Conservation (phyloP, 2,797 vertebrate genomes). For the Sebastes diploproa region DNA sequence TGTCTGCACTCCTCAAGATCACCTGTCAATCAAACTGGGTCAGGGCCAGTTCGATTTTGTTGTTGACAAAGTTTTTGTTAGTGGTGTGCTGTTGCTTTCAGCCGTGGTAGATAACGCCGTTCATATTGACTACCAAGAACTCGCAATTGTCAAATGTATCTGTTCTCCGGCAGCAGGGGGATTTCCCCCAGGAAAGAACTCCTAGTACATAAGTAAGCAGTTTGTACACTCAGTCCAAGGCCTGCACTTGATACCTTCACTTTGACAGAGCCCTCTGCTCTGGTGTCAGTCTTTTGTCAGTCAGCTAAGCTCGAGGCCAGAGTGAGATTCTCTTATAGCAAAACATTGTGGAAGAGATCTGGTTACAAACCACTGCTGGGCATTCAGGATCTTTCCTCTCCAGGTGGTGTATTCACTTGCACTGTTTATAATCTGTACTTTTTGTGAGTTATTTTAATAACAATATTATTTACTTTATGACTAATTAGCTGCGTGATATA, state of each 20-base stretch:
- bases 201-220: conserved; percentile 30
- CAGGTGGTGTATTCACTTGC: not conserved
- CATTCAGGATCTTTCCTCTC: not conserved
- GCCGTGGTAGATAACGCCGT: not conserved
- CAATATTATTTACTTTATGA: not conserved
- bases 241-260: conserved; percentile 43
- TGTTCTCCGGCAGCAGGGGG: conserved; percentile 19
- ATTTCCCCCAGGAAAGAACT: conserved; percentile 33
- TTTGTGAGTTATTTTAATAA: not conserved
- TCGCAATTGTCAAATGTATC: conserved; percentile 34
- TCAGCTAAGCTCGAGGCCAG: conserved; percentile 52
- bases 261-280: conserved; percentile 56
- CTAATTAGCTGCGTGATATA: too few relatives aligned
- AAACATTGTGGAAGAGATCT: conserved; percentile 44
- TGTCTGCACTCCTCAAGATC: conserved; percentile 25
- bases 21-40: conserved; percentile 49
- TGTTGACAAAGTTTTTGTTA: conserved; percentile 23
- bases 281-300: conserved; percentile 65
- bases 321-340: conserved; percentile 33
- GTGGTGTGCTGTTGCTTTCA: conserved; percentile 23
- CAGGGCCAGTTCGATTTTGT: conserved; percentile 2
- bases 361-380: conserved; percentile 36
- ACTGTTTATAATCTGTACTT: not conserved
- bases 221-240: conserved; percentile 35
- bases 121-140: conserved; percentile 30